Conservation (phyloP, 2,113 vertebrate genomes). For the Pteruthius melanotis region DNA sequence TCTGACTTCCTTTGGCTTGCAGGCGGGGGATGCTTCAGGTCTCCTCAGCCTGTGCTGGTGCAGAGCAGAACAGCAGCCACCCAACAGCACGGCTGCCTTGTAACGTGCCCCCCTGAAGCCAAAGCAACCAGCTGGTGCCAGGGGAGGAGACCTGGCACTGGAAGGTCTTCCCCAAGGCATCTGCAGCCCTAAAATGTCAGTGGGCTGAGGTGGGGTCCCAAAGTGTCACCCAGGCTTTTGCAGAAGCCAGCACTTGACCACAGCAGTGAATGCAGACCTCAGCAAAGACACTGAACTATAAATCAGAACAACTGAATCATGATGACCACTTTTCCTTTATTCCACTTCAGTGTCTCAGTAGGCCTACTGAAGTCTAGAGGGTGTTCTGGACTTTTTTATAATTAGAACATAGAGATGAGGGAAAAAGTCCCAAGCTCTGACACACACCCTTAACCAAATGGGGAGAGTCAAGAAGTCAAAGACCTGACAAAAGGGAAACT, state of each 20-base stretch:
- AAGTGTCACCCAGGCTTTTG: accelerated
- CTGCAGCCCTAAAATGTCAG: background rate
- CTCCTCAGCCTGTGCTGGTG: no score
- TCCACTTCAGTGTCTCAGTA: background rate
- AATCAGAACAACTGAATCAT: background rate
- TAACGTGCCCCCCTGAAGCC: accelerated
- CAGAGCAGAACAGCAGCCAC: background rate
- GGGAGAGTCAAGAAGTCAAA: background rate
- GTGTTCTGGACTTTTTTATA: background rate
- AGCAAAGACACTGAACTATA: background rate
- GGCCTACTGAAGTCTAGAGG: background rate
- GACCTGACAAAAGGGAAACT: background rate
- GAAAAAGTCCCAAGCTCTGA: accelerated
- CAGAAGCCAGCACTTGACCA: background rate
- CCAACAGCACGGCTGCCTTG: background rate
- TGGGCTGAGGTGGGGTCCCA: background rate
- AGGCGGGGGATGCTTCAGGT: background rate
- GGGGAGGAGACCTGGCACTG: background rate
- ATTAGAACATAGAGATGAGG: background rate
- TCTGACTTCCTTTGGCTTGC: no score
- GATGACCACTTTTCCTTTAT: background rate
- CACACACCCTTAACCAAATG: background rate
- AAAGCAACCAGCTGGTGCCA: background rate
- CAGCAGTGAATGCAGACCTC: background rate
- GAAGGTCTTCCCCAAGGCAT: background rate